phyloP scores from a whole-genome alignment of 2,797 vertebrate species.

The Trachops cirrhosus region DNA sequence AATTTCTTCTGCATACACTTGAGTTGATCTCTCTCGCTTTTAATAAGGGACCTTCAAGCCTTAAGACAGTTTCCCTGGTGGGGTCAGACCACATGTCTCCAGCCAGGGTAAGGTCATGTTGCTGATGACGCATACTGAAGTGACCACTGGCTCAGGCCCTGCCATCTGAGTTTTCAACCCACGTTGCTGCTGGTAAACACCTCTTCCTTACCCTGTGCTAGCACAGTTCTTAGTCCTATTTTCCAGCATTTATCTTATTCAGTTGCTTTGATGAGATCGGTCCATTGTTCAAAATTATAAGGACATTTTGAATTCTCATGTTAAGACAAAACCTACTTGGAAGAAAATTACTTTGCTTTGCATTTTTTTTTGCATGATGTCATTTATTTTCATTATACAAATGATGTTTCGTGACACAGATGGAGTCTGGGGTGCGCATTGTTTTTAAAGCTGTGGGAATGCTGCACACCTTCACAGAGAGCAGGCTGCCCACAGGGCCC shows the following conservation, averaged over 20 bases:
- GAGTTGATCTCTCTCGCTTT: not conserved
- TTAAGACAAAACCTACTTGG: not conserved
- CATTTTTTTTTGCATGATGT: not conserved
- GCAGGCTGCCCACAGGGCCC: not conserved
- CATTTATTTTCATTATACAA: not conserved
- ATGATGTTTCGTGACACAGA: not conserved
- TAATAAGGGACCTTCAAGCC: not conserved
- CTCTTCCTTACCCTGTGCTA: not conserved
- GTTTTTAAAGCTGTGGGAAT: not conserved
- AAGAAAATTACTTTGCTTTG: constrained; percentile 6
- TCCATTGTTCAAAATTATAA: not conserved
- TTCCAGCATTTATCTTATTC: not conserved
- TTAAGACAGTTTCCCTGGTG: not conserved
- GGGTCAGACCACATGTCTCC: not conserved
- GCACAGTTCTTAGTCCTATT: not conserved
- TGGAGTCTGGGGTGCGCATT: not conserved
- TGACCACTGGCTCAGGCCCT: not conserved
- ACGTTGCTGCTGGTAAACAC: not conserved
- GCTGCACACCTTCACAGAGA: not conserved
- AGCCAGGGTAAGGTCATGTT: not conserved
- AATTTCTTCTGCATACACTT: not conserved
- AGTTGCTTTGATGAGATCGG: not conserved
- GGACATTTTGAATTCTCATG: constrained; percentile 14
- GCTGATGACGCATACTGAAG: not conserved
- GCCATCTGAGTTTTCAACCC: not conserved